These are phyloP conservation scores for Aeoliscus strigatus DNA, from an alignment of 2,797 vertebrate genomes.

Conservation along the genomic window DNA sequence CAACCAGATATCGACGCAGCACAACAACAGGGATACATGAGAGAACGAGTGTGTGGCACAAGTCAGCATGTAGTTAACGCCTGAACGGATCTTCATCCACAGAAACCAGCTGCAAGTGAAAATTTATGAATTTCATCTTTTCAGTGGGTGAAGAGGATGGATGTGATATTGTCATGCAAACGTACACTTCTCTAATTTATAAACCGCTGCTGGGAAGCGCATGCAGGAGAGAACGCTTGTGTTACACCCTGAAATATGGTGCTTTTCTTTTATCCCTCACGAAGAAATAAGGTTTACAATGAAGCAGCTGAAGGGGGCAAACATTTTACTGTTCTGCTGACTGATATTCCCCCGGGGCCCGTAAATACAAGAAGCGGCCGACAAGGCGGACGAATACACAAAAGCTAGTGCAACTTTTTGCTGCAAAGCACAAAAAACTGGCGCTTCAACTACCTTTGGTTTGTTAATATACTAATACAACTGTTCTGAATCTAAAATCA, in stretches of 20 bases:
- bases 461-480: too few relatives aligned
- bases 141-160: conserved; percentile 20
- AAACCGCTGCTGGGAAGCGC: conserved; percentile 35
- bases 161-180: conserved; percentile 41
- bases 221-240: conserved; percentile 30
- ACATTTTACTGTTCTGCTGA: conserved; percentile 52
- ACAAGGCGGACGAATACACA: conserved; percentile 39
- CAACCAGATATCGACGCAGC: too few relatives aligned
- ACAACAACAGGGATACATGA: too few relatives aligned
- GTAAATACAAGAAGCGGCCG: conserved; percentile 55
- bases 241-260: conserved; percentile 47
- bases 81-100: too few relatives aligned
- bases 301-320: conserved; percentile 47
- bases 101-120: too few relatives aligned
- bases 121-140: too few relatives aligned
- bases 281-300: conserved; percentile 52
- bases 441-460: too few relatives aligned
- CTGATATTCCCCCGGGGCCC: conserved; percentile 51
- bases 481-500: too few relatives aligned
- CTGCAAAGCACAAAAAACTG: conserved; percentile 23
- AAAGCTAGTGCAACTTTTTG: conserved; percentile 26
- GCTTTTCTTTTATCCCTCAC: conserved; percentile 43
- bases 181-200: conserved; percentile 37
- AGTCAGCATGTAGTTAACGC: too few relatives aligned
- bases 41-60: too few relatives aligned